Base-by-base conservation (phyloP, 2,113 vertebrate genomes). In the Colinus virginianus region DNA sequence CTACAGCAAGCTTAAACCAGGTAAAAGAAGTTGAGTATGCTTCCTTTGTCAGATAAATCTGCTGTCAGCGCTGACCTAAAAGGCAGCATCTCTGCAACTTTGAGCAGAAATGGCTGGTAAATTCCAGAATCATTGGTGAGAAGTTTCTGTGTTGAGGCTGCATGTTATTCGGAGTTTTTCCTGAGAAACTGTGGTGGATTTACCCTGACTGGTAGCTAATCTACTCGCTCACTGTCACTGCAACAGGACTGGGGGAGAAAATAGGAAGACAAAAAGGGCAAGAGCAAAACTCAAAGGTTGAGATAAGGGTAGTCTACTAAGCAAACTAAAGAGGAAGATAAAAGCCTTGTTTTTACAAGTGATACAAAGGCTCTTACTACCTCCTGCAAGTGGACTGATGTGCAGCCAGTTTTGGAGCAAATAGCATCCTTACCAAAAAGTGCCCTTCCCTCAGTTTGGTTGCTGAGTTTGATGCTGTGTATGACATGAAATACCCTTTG, bases 1-100 rank as follows among this genome's bases (percentile, higher is more conserved):
- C 83, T 98, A 98, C 90, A 98, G 97, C 97, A 97, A 97, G 90
- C 96, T 98, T 49, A 98, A 98, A 92, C 98, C 98, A 70, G 98
- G 98, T 98, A 97, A 96, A 46, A 79, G 70, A 58, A 34, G 40
- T 8, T 3, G 8, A 13, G 15, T 7, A 13, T 14, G 0, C 1
- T 55, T 2, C 53, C 55, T 69, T 11, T 4, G 55, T 30, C 16
- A 9, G 43, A 14, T 21, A 56, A 30, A 30, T 2, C 22, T 36
- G 18, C 28, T 58, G 40, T 46, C 64, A 67, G 42, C 58, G 13
- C 48, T 40, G 20, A 28, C 14, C 23, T 12, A 2, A 48, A 14
- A 40, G 21, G 45, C 56, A 45, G 40, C 25, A 7, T 53, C 38
- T 32, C 0, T 58, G 46, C n/a, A 53, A n/a, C 66, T 38, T 59